Percentiles rank a stretch among this genome's conserved stretches.
Evolutionary conservation across 2,888 invertebrate species (phyloP).

Genomic region (Ecliptopera silaceata): DNA sequence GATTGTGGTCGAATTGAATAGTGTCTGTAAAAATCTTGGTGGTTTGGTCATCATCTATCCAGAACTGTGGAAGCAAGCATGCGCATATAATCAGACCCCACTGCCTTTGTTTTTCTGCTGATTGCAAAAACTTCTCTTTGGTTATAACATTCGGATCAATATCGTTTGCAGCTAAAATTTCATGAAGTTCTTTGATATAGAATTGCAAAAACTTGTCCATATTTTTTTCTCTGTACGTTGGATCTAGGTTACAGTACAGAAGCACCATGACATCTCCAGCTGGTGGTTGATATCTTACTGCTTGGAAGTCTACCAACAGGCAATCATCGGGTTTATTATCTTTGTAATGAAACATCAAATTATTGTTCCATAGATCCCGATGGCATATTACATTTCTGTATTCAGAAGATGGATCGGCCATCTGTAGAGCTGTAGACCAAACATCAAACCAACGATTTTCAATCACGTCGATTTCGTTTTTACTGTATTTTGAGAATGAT

Average conservation of each 20-base stretch:
- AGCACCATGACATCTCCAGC: slow-evolving; percentile 84
- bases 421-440: slow-evolving; percentile 56
- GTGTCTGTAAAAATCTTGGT: slow-evolving; percentile 72
- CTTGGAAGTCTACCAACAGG: slow-evolving; percentile 87
- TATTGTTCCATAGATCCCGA: slow-evolving; percentile 86
- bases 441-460: slow-evolving; percentile 56
- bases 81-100: slow-evolving; percentile 82
- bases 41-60: slow-evolving; percentile 77
- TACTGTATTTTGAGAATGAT: slow-evolving; percentile 57
- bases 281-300: slow-evolving; percentile 85
- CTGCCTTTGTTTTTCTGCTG: slow-evolving; percentile 74
- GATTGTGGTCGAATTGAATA: slow-evolving; percentile 80
- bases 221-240: slow-evolving; percentile 74
- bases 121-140: slow-evolving; percentile 66
- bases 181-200: slow-evolving; percentile 80
- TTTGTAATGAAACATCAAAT: slow-evolving; percentile 81
- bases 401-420: slow-evolving; percentile 54
- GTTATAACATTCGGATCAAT: slow-evolving; percentile 69
- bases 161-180: slow-evolving; percentile 61
- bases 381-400: slow-evolving; percentile 82
- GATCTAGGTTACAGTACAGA: slow-evolving; percentile 79
- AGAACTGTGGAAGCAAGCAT: slow-evolving; percentile 79
- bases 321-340: slow-evolving; percentile 76
- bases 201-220: slow-evolving; percentile 74
- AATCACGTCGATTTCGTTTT: slow-evolving; percentile 45